phyloP scores from a whole-genome alignment of 2,113 vertebrate species.

The Neodon shergylaensis region DNA sequence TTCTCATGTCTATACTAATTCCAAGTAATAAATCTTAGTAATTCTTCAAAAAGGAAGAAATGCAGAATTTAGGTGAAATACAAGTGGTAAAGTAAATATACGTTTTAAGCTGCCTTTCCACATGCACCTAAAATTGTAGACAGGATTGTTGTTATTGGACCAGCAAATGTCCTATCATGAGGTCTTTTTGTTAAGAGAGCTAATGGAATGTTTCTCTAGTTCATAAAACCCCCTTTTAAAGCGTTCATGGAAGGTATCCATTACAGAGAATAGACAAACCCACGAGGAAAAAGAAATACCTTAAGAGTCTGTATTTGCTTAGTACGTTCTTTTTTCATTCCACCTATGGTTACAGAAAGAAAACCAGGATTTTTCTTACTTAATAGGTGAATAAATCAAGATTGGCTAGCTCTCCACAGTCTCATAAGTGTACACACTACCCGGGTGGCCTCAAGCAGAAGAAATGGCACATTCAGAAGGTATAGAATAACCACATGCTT shows the following conservation, averaged over 20 bases:
- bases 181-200: constrained; percentile 53
- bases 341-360: constrained; percentile 37
- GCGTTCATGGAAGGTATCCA: constrained; percentile 39
- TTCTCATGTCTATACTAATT: not conserved
- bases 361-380: constrained; percentile 60
- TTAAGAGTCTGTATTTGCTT: constrained; percentile 40
- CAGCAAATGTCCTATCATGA: constrained; percentile 11
- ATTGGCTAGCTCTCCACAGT: not conserved
- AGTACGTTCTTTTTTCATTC: constrained; percentile 46
- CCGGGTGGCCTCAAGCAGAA: not conserved
- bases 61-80: constrained; percentile 40
- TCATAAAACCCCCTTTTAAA: constrained; percentile 63
- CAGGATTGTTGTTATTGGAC: constrained; percentile 59
- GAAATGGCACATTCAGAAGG: constrained; percentile 8
- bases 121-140: constrained; percentile 38
- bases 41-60: constrained; percentile 50
- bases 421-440: not conserved
- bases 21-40: constrained; percentile 30
- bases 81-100: constrained; percentile 38
- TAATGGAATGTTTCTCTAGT: constrained; percentile 64
- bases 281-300: constrained; percentile 19
- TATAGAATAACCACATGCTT: not conserved
- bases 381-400: constrained; percentile 44
- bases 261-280: constrained; percentile 53
- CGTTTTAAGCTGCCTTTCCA: constrained; percentile 57